Evolutionary conservation across 2,113 vertebrate genomes (phyloP).

Genomic region (Misgurnus mizolepis): DNA sequence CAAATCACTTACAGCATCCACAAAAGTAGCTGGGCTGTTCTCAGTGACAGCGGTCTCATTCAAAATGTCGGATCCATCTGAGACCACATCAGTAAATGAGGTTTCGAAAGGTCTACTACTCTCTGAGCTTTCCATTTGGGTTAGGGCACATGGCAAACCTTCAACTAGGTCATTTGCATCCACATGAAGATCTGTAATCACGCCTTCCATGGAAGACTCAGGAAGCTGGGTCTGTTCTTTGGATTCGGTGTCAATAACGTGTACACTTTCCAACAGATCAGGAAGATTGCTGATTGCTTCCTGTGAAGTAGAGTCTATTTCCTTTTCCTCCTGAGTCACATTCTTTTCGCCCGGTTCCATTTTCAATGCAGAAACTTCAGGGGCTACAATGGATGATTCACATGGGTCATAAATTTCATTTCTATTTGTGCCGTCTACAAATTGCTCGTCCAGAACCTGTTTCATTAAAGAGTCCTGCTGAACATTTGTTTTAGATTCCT

Average conservation of each 20-base stretch:
- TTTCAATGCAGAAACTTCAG: neutral
- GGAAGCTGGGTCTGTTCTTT: neutral
- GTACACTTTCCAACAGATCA: neutral
- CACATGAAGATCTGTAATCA: no score
- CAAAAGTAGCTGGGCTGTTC: neutral
- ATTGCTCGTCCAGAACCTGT: neutral
- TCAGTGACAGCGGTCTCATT: neutral
- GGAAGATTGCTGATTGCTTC: conserved; percentile 5
- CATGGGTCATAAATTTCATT: neutral
- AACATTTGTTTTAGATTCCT: neutral
- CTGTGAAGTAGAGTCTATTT: conserved; percentile 12
- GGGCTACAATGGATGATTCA: neutral
- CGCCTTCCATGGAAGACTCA: neutral
- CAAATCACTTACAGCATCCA: neutral
- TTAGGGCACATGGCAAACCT: neutral
- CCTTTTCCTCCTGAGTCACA: conserved; percentile 4
- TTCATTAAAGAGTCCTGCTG: neutral
- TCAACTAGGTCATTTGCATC: neutral
- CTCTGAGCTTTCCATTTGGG: neutral
- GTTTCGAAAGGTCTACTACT: neutral
- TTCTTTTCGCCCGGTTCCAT: neutral
- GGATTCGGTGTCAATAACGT: neutral
- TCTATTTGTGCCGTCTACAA: neutral
- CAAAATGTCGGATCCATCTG: neutral
- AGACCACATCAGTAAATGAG: neutral